phyloP scores from a whole-genome alignment of 2,888 invertebrate genomes.

The Synergus laeviventris region DNA sequence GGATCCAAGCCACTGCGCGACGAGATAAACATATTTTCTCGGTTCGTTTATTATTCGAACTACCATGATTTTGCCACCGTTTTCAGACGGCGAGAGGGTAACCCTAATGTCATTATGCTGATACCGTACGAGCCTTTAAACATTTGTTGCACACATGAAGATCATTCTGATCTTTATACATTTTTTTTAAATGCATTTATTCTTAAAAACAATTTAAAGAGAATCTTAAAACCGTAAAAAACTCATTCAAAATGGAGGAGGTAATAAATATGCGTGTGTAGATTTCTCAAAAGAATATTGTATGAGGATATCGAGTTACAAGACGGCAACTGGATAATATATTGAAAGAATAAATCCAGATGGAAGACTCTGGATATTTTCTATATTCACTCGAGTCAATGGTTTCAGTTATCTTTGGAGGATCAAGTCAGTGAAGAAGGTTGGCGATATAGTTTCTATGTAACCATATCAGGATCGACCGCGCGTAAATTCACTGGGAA shows the following conservation, averaged over 20 bases:
- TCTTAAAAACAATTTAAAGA: background rate
- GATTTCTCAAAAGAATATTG: background rate
- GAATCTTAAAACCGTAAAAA: background rate
- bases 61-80: slow-evolving; percentile 48
- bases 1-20: slow-evolving; percentile 50
- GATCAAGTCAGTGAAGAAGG: slow-evolving; percentile 45
- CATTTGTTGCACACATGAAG: background rate
- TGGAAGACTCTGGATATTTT: slow-evolving; percentile 49
- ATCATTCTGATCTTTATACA: background rate
- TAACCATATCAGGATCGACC: background rate
- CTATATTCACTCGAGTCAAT: slow-evolving; percentile 50
- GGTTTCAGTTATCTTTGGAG: slow-evolving; percentile 52
- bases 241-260: background rate
- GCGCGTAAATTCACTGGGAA: background rate
- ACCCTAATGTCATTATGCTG: slow-evolving; percentile 28
- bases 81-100: background rate
- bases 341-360: slow-evolving; percentile 59
- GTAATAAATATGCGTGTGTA: background rate
- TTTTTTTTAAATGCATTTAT: background rate
- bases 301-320: slow-evolving; percentile 57
- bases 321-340: slow-evolving; percentile 54
- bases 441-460: slow-evolving; percentile 16
- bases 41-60: slow-evolving; percentile 72
- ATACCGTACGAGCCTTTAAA: background rate
- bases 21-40: slow-evolving; percentile 65